A percentile compares a stretch with the other conserved stretches of the same genome.
phyloP scores from a whole-genome alignment of 2,797 vertebrate genomes.

The Bovichtus variegatus region DNA sequence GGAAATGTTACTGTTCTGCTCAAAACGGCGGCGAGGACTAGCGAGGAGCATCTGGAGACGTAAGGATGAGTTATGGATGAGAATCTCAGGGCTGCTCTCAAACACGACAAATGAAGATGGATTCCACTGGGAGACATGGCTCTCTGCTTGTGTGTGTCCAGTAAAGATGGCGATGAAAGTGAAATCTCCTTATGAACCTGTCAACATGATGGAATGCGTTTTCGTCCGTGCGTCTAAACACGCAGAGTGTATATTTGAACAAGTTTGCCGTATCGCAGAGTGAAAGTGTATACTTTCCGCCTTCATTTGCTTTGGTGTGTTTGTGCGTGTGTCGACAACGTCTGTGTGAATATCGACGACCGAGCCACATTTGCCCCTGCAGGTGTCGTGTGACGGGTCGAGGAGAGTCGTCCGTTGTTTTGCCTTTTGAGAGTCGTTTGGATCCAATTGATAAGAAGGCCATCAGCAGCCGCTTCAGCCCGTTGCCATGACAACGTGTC shows the following conservation, averaged over 20 bases:
- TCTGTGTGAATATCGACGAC: slow-evolving; percentile 22
- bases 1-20: slow-evolving; percentile 15
- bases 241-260: slow-evolving; percentile 13
- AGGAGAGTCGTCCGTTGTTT: slow-evolving; percentile 56
- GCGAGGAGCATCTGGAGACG: slow-evolving; percentile 51
- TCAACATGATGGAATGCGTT: slow-evolving; percentile 62
- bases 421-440: slow-evolving; percentile 62
- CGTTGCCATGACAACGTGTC: slow-evolving; percentile 75
- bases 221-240: slow-evolving; percentile 40
- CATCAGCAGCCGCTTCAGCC: slow-evolving; percentile 73
- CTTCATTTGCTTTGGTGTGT: neutral
- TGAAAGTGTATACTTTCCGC: neutral
- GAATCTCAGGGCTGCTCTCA: slow-evolving; percentile 67
- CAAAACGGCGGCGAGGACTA: slow-evolving; percentile 24
- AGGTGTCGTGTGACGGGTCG: slow-evolving; percentile 26
- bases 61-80: slow-evolving; percentile 62
- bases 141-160: slow-evolving; percentile 39
- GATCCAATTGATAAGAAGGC: slow-evolving; percentile 77
- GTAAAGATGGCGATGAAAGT: slow-evolving; percentile 39
- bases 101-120: slow-evolving; percentile 73
- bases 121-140: slow-evolving; percentile 56
- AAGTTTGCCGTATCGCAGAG: neutral
- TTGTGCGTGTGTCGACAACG: neutral
- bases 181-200: slow-evolving; percentile 62
- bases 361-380: neutral